Evolutionary conservation across 2,888 invertebrate species (phyloP), one percentile per base, ranked within the genome.

Genomic region (Amiota communis): DNA sequence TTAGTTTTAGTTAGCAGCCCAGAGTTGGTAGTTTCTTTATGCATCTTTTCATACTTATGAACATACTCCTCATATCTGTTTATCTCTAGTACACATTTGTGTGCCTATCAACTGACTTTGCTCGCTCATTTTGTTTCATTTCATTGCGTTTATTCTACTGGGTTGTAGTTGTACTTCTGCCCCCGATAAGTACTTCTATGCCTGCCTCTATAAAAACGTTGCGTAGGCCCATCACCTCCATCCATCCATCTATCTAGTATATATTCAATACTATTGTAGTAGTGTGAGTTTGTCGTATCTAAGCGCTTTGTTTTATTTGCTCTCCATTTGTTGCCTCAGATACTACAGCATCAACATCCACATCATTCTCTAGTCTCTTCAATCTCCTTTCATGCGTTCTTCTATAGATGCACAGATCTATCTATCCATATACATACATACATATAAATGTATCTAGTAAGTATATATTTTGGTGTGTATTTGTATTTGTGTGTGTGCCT

Each of bases 401-500:
- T 36, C 36, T 36, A 36, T 36, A 36, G 36, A 6, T 6, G 6
- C 6, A 36, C 6, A 2, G 2, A 36, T 36, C 2, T 36, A 36
- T 36, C 2, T 36, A 36, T 6, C 8, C 6, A 0, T 36, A 36
- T 36, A 36, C 36, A 36, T 36, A 36, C 36, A 4, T 36, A 6
- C 36, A 36, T 36, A 36, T 36, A 36, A 36, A 12, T 53, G n/a
- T 59, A 59, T 59, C 15, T 59, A 17, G 15, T 59, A 17, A 23
- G 1, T 36, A 23, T 23, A 3, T 23, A 3, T 23, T 23, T 20
- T 23, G 8, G 23, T 59, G 1, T 59, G 59, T 59, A 63, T 23
- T 20, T 72, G 63, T 56, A 23, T 72, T 51, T 77, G 73, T 74
- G 72, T 77, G 79, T 76, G 23, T 23, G 79, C 73, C 77, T 80